Percentiles rank a stretch among this genome's conserved stretches.
Conservation (phyloP, 1,140 invertebrate genomes). For the Micrasema longulum region DNA sequence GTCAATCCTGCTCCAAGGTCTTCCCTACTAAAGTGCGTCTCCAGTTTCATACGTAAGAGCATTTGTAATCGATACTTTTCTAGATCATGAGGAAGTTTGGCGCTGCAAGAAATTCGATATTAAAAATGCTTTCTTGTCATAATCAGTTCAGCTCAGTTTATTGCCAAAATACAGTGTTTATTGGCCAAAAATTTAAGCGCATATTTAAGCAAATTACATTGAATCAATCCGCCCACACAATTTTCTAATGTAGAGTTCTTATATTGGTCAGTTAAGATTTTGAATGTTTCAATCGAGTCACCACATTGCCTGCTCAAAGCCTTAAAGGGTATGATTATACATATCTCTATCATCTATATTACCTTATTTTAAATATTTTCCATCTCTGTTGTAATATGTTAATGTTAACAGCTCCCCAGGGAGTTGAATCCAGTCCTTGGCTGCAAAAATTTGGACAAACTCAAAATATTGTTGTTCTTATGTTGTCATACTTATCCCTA, state of each 20-base stretch:
- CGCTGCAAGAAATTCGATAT: background rate
- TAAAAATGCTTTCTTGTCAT: too few species aligned
- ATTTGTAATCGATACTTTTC: background rate
- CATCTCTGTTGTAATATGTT: too few species aligned
- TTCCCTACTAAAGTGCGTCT: constrained; percentile 39
- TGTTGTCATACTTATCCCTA: background rate
- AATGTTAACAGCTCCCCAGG: too few species aligned
- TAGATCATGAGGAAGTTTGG: background rate
- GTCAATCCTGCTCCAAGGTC: background rate
- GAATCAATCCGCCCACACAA: background rate
- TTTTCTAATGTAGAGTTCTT: background rate
- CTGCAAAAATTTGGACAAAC: too few species aligned
- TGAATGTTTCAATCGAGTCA: too few species aligned
- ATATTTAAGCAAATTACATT: background rate
- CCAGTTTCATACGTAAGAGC: constrained; percentile 42
- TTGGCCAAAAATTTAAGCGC: background rate
- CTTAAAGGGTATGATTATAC: background rate
- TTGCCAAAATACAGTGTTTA: background rate
- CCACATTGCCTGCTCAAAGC: background rate
- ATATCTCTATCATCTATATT: background rate
- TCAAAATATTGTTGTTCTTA: background rate
- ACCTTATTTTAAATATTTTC: too few species aligned
- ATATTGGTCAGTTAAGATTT: too few species aligned
- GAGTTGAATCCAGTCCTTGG: too few species aligned
- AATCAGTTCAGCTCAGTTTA: background rate